Percentiles rank a stretch among this genome's conserved stretches.
phyloP scores from a whole-genome alignment of 2,888 invertebrate genomes.

The Chorisops tibialis region DNA sequence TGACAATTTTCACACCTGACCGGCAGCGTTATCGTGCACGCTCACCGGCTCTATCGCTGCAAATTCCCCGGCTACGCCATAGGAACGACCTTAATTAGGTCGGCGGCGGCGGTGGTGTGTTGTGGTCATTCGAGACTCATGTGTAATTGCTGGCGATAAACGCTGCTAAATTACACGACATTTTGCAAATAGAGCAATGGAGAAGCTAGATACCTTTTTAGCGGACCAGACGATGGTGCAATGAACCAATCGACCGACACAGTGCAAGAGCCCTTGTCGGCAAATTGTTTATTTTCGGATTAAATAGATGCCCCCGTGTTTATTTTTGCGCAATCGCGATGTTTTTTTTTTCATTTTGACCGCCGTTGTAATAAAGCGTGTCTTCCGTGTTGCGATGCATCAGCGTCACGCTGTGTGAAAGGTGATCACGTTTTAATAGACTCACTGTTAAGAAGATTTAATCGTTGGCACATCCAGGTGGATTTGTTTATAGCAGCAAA shows the following conservation, averaged over 20 bases:
- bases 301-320: constrained; percentile 9
- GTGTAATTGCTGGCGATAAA: too few species aligned
- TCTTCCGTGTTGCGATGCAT: constrained; percentile 17
- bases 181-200: too few species aligned
- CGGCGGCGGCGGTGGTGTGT: background rate
- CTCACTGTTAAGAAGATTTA: too few species aligned
- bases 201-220: too few species aligned
- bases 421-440: background rate
- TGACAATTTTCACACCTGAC: constrained; percentile 23
- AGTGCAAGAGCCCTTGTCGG: constrained; percentile 2
- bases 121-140: too few species aligned
- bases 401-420: constrained; percentile 10
- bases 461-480: too few species aligned
- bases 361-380: constrained; percentile 10
- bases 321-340: constrained; percentile 17
- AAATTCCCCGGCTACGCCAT: background rate
- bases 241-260: background rate
- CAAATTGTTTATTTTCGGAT: constrained; percentile 23
- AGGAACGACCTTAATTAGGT: constrained; percentile 1
- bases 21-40: constrained; percentile 17
- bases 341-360: constrained; percentile 15
- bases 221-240: background rate
- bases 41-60: background rate
- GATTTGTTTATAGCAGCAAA: too few species aligned
- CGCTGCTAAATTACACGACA: too few species aligned